Percentiles rank a stretch among this genome's conserved stretches.
phyloP scores from a whole-genome alignment of 2,113 vertebrate genomes.

The Callithrix jacchus region DNA sequence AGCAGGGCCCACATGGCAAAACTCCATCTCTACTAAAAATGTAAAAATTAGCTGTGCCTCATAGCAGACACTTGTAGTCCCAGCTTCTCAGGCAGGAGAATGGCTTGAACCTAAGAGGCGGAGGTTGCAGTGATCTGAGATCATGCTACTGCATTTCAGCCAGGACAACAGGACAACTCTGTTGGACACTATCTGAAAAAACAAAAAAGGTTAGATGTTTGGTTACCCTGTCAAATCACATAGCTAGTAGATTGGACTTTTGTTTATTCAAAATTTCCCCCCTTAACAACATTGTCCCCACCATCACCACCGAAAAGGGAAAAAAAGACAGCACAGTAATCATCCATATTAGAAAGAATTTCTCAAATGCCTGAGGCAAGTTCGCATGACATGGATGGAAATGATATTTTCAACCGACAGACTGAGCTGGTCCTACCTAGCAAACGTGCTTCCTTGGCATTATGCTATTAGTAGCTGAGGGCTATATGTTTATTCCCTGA shows the following conservation, averaged over 20 bases:
- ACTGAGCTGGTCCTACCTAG: background rate
- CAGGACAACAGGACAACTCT: too few relatives aligned
- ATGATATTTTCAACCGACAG: background rate
- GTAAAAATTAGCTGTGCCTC: too few relatives aligned
- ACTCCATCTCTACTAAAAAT: too few relatives aligned
- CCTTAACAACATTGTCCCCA: background rate
- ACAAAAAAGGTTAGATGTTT: background rate
- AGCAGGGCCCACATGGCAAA: too few relatives aligned
- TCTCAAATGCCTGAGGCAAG: background rate
- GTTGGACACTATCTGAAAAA: too few relatives aligned
- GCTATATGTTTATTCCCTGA: background rate
- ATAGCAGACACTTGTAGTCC: too few relatives aligned
- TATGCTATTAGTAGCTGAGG: background rate
- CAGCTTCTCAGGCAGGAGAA: too few relatives aligned
- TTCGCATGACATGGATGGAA: background rate
- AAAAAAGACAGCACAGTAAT: slow-evolving; percentile 30
- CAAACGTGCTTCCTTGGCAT: background rate
- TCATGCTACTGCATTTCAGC: too few relatives aligned
- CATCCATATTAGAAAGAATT: background rate
- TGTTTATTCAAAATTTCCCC: slow-evolving; percentile 1
- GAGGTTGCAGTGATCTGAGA: too few relatives aligned
- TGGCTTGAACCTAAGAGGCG: too few relatives aligned
- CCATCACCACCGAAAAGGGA: background rate
- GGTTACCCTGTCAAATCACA: background rate
- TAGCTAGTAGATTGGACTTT: background rate